Base-by-base conservation (phyloP, 2,888 invertebrate species). In the Physocephala rufipes region DNA sequence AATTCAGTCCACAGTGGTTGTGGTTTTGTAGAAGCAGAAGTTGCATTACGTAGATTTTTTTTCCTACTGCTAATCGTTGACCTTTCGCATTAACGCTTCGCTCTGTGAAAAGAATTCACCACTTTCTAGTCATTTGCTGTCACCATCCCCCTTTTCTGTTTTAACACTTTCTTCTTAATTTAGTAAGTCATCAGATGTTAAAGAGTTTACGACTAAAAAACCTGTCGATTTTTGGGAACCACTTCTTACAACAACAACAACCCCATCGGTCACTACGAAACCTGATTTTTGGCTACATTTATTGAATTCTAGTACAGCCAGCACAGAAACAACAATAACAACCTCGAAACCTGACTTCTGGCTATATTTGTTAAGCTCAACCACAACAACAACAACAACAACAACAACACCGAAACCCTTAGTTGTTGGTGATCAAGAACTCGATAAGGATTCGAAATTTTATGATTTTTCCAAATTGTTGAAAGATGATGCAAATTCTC, bases 401-500 rank as follows among this genome's bases (percentile, higher is more conserved):
- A 72, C 74, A 15, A 76, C 76, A 3, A 77, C 76, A 7, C 28
- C 71, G 13, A 74, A 73, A 62, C 77, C 77, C 13, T 67, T 79
- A 26, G 64, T 77, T 12, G 16, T 78, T 0, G 75, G 75, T 13
- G 72, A 70, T 12, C 61, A 74, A 58, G 59, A 70, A 53, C 45
- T 76, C 28, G 73, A 74, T 47, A 67, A 36, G 7, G 70, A 76
- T 24, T 71, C 75, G 1, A 72, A 76, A 30, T 79, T 73, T 74
- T 75, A 77, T 28, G 80, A 80, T 76, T 76, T 80, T 30, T 73
- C 76, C 5, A 71, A 76, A 53, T 49, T 79, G 26, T 36, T 66
- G 30, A 51, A 66, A 12, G 19, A 4, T 12, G 59, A 19, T 49
- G n/a, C 0, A 28, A 49, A 28, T 2, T 15, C 4, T 5, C 47